Conservation (phyloP, 2,888 invertebrate species). For the Lumbricus terrestris region DNA sequence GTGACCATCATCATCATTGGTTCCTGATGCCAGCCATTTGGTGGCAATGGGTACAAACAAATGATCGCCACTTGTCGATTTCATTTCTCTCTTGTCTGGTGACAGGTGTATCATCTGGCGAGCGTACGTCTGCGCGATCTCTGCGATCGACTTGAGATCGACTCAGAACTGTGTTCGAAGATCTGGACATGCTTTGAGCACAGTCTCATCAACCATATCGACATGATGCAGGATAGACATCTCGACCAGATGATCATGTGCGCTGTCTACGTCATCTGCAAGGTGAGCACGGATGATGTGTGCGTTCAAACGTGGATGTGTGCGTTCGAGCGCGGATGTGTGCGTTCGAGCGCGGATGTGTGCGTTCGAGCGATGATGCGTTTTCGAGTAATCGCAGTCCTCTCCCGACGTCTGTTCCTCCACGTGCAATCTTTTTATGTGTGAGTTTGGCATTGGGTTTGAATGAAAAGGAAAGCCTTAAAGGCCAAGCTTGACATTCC, state of each 20-base stretch:
- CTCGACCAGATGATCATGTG: constrained; percentile 98
- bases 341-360: too few species aligned
- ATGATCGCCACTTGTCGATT: not conserved
- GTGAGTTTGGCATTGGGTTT: not conserved
- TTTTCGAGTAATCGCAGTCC: not conserved
- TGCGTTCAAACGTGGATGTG: not conserved
- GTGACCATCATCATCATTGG: too few species aligned
- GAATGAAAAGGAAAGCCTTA: not conserved
- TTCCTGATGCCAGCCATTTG: too few species aligned
- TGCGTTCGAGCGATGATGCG: not conserved
- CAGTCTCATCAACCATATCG: constrained; percentile 78
- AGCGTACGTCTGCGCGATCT: constrained; percentile 87
- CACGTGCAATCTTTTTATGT: not conserved
- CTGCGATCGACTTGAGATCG: constrained; percentile 76
- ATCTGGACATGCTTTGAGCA: constrained; percentile 97
- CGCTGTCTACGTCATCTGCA: constrained; percentile 89
- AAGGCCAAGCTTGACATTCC: too few species aligned
- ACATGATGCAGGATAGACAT: constrained; percentile 87
- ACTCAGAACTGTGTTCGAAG: constrained; percentile 68
- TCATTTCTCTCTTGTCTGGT: not conserved
- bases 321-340: too few species aligned
- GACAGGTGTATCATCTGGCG: constrained; percentile 88
- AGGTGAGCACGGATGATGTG: constrained; percentile 68
- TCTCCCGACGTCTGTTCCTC: not conserved
- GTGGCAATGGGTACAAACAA: too few species aligned